A percentile compares a stretch with the other conserved stretches of the same genome.
Conservation (phyloP, 2,888 invertebrate species). For the Zele albiditarsus region DNA sequence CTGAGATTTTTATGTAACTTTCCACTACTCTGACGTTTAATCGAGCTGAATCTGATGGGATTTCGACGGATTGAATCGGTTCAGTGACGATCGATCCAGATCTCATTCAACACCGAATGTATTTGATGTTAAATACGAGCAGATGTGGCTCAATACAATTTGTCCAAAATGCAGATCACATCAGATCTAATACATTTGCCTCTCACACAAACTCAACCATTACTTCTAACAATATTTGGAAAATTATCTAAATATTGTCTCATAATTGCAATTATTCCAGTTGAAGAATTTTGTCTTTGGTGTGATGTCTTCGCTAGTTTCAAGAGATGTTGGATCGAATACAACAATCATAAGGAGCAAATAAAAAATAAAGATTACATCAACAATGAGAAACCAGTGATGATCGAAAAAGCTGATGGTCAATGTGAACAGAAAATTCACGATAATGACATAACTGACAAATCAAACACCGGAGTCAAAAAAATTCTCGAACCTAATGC, state of each 20-base stretch:
- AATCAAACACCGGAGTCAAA: constrained; percentile 6
- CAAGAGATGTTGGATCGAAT: constrained; percentile 56
- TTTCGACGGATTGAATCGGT: too few species aligned
- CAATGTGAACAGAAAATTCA: not conserved
- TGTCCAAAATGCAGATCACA: too few species aligned
- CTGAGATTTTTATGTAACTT: too few species aligned
- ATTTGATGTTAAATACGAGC: too few species aligned
- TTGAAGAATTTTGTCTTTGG: constrained; percentile 62
- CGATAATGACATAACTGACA: constrained; percentile 17
- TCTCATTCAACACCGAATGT: too few species aligned
- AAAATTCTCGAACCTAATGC: constrained; percentile 9
- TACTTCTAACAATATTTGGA: too few species aligned
- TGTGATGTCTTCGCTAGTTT: constrained; percentile 57
- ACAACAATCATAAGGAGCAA: constrained; percentile 43
- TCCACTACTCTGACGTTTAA: too few species aligned
- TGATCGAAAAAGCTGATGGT: not conserved
- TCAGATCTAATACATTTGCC: too few species aligned
- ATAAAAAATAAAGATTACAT: not conserved
- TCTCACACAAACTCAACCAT: too few species aligned
- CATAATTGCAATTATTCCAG: constrained; percentile 48
- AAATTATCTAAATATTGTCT: not conserved
- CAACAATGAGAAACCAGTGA: not conserved
- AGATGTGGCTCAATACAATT: too few species aligned
- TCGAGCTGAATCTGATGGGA: too few species aligned
- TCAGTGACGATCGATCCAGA: too few species aligned